phyloP scores from a whole-genome alignment of 2,797 vertebrate species.

The Hapalemur alaotrensis region DNA sequence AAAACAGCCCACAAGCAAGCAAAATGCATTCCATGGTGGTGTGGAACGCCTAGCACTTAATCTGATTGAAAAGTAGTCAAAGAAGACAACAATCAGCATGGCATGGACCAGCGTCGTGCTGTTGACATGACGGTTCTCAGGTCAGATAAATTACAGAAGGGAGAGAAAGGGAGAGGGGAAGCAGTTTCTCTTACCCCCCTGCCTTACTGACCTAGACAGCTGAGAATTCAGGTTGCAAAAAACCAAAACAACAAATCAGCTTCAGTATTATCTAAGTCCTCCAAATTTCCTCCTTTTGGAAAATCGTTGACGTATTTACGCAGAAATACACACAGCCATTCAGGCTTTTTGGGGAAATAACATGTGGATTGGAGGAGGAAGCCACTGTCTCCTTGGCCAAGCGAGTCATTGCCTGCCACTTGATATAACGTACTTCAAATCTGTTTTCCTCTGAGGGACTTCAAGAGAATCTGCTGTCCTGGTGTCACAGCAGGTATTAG shows the following conservation, averaged over 20 bases:
- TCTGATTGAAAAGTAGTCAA: background rate
- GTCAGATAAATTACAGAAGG: background rate
- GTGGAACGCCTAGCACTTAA: background rate
- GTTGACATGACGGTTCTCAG: background rate
- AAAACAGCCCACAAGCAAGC: background rate
- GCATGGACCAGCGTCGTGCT: rapidly evolving
- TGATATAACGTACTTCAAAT: background rate
- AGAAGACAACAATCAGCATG: background rate
- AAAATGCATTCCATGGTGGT: rapidly evolving
- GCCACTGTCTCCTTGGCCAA: background rate
- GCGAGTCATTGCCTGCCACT: background rate
- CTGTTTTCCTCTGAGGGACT: background rate
- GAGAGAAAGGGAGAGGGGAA: background rate
- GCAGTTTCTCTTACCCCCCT: background rate
- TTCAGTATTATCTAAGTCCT: background rate
- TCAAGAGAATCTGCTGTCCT: background rate
- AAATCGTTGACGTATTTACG: background rate
- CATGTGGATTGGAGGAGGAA: too few relatives aligned
- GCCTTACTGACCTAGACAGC: background rate
- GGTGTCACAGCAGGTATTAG: background rate
- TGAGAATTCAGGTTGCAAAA: background rate
- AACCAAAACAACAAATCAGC: background rate
- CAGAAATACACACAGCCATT: background rate
- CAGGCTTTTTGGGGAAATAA: background rate
- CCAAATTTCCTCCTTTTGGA: background rate